Evolutionary conservation across 2,113 vertebrate species (phyloP).

Genomic region (Micronycteris hirsuta): DNA sequence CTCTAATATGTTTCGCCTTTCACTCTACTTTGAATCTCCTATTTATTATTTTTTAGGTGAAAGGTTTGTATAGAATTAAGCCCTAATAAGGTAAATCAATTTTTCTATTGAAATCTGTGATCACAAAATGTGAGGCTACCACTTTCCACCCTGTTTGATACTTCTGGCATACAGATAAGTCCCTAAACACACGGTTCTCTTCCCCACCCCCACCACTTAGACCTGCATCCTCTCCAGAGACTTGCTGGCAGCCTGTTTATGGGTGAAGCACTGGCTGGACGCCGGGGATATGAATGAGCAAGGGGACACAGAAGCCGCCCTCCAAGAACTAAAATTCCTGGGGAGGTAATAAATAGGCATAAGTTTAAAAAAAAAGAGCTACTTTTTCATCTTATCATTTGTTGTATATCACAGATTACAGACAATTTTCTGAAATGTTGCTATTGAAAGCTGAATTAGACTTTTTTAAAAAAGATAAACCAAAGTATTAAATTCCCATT

Average conservation of each 20-base stretch:
- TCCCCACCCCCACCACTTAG: neutral
- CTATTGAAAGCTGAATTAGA: neutral
- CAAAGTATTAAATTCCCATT: neutral
- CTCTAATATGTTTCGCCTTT: neutral
- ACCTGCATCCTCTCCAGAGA: neutral
- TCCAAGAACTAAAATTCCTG: neutral
- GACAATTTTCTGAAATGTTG: slow-evolving; percentile 9
- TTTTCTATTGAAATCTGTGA: neutral
- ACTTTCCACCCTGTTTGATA: neutral
- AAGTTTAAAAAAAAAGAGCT: neutral
- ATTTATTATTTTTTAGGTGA: neutral
- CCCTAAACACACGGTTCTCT: neutral
- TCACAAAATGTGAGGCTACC: neutral
- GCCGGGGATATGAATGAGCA: neutral
- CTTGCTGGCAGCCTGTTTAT: no score
- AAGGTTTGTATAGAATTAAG: neutral
- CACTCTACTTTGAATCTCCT: neutral
- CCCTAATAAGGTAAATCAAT: neutral
- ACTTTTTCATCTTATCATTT: neutral
- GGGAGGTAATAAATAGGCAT: neutral
- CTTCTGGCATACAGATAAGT: neutral
- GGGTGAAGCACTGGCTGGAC: neutral
- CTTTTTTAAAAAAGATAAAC: neutral
- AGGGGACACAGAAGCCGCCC: neutral
- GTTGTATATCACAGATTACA: neutral